Evolutionary conservation across 2,113 vertebrate genomes (phyloP).

Genomic region (Perca fluviatilis): DNA sequence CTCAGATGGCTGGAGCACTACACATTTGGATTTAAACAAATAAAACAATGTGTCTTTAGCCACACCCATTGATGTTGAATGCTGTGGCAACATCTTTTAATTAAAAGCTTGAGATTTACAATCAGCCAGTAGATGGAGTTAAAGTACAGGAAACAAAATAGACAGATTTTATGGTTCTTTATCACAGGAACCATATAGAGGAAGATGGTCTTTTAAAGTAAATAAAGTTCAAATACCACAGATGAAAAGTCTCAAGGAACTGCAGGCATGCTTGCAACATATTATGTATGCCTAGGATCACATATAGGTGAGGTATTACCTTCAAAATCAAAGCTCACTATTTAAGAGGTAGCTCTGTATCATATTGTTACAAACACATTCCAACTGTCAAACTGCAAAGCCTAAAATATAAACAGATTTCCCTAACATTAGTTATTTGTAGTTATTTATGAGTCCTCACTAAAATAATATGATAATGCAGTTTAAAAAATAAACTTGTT

Average conservation of each 20-base stretch:
- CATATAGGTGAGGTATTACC: neutral
- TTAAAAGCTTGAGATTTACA: neutral
- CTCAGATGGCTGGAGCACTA: neutral
- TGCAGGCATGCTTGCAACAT: neutral
- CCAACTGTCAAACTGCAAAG: neutral
- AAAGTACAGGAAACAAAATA: conserved; percentile 13
- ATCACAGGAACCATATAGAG: neutral
- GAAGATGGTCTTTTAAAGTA: neutral
- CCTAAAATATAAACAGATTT: too few species aligned
- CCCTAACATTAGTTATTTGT: too few species aligned
- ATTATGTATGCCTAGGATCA: neutral
- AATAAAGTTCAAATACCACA: neutral
- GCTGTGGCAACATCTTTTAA: neutral
- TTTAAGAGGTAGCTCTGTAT: too few species aligned
- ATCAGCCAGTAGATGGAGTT: conserved; percentile 60
- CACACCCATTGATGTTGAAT: too few species aligned
- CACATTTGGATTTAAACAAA: neutral
- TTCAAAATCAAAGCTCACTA: too few species aligned
- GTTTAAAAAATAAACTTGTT: too few species aligned
- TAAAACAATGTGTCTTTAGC: neutral
- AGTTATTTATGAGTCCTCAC: too few species aligned
- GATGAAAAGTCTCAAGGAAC: neutral
- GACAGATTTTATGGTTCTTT: neutral
- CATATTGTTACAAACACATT: neutral
- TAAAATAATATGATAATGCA: too few species aligned